phyloP scores from a whole-genome alignment of 2,113 vertebrate genomes.

The Arizona elegans region DNA sequence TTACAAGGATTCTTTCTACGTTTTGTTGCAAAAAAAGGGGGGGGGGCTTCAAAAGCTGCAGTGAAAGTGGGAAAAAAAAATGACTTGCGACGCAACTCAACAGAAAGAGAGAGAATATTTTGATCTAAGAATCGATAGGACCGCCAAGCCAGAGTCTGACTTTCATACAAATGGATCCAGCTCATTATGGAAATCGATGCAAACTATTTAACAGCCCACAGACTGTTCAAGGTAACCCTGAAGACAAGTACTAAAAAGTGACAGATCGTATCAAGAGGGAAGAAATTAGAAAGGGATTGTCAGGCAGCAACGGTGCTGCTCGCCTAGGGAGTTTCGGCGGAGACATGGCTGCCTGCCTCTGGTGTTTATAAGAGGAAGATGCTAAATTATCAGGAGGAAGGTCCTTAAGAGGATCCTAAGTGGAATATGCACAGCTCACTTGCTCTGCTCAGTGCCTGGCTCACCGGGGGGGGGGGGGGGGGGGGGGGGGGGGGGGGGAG shows the following conservation, averaged over 20 bases:
- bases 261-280: not conserved
- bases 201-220: not conserved
- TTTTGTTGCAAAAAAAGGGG: constrained; percentile 11
- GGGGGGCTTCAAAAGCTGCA: constrained; percentile 34
- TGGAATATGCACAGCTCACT: not conserved
- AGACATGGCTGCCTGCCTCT: not conserved
- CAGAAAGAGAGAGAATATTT: not conserved
- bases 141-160: not conserved
- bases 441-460: not conserved
- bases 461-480: not conserved
- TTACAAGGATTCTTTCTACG: constrained; percentile 39
- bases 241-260: not conserved
- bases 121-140: not conserved
- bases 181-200: not conserved
- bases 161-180: not conserved
- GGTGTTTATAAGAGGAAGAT: not conserved
- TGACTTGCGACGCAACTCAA: not conserved
- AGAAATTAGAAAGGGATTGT: not conserved
- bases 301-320: not conserved
- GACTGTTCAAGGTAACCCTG: not conserved
- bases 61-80: constrained; percentile 46
- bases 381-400: not conserved
- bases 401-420: not conserved
- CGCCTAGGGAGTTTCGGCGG: not conserved
- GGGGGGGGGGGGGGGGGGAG: too few relatives aligned